Conservation (phyloP, 2,888 invertebrate genomes). For the Drosophila longiperda region DNA sequence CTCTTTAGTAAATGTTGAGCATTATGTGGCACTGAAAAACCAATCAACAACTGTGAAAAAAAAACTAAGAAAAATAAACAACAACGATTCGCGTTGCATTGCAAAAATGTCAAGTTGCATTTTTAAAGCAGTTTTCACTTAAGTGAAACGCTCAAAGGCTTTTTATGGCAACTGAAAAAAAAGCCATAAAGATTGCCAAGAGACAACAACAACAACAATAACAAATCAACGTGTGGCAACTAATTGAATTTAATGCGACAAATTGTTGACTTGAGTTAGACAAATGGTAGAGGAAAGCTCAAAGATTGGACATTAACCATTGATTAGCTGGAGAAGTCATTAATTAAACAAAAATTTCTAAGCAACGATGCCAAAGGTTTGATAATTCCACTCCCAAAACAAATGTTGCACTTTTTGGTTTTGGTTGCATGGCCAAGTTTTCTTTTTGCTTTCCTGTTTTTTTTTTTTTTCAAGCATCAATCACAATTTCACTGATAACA, state of each 20-base stretch:
- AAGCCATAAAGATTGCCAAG: conserved; percentile 36
- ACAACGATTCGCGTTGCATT: conserved; percentile 29
- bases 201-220: conserved; percentile 1
- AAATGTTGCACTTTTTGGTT: conserved; percentile 2
- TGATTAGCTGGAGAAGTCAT: conserved; percentile 9
- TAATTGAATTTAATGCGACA: conserved; percentile 51
- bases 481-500: conserved; percentile 67
- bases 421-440: conserved; percentile 7
- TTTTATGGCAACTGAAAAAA: conserved; percentile 42
- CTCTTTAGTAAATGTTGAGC: conserved; percentile 30
- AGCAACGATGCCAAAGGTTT: conserved; percentile 40
- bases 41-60: conserved; percentile 14
- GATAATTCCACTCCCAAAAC: conserved; percentile 28
- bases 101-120: conserved; percentile 43
- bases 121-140: conserved; percentile 51
- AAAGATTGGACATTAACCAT: conserved; percentile 10
- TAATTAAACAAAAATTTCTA: conserved; percentile 7
- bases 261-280: conserved; percentile 42
- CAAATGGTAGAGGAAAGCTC: conserved; percentile 14
- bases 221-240: conserved; percentile 13
- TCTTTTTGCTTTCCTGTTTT: conserved; percentile 1
- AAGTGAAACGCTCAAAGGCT: conserved; percentile 50
- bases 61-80: conserved; percentile 12
- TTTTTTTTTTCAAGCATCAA: conserved; percentile 48
- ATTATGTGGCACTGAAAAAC: conserved; percentile 22